Percentiles rank a stretch among this genome's conserved stretches.
Evolutionary conservation across 2,797 vertebrate species (phyloP).

Genomic region (Chelidonichthys spinosus): DNA sequence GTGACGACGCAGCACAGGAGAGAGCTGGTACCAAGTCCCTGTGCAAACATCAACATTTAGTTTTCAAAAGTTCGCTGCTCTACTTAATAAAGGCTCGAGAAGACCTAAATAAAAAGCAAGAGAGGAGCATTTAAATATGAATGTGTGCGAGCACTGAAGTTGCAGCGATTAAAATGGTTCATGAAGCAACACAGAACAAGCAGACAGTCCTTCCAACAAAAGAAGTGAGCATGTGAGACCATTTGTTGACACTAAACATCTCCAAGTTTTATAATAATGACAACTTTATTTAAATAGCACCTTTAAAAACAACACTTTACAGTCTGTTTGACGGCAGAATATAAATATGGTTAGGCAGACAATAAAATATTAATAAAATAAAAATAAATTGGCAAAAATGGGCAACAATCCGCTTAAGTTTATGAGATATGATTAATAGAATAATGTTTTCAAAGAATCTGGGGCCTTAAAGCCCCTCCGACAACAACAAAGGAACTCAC

Average conservation of each 20-base stretch:
- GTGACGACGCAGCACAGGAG: constrained; percentile 25
- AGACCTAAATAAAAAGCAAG: constrained; percentile 42
- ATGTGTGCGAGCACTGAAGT: not conserved
- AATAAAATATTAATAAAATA: too few species aligned
- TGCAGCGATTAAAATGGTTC: constrained; percentile 1
- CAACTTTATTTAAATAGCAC: too few species aligned
- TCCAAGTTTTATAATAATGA: too few species aligned
- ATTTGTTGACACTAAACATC: too few species aligned
- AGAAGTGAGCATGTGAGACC: not conserved
- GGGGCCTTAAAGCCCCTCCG: not conserved
- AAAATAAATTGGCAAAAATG: too few species aligned
- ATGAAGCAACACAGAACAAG: not conserved
- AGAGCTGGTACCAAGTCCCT: not conserved
- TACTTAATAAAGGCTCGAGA: constrained; percentile 45
- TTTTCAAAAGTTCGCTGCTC: constrained; percentile 55
- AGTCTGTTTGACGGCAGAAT: too few species aligned
- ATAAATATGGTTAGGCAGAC: too few species aligned
- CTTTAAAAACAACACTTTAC: too few species aligned
- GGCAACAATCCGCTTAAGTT: not conserved
- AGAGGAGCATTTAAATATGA: constrained; percentile 9
- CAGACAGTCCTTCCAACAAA: not conserved
- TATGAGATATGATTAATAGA: not conserved
- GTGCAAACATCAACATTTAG: constrained; percentile 55
- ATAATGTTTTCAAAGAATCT: not conserved
- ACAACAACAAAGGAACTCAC: not conserved